Evolutionary conservation across 2,113 vertebrate species (phyloP).

Genomic region (Montifringilla adamsi): DNA sequence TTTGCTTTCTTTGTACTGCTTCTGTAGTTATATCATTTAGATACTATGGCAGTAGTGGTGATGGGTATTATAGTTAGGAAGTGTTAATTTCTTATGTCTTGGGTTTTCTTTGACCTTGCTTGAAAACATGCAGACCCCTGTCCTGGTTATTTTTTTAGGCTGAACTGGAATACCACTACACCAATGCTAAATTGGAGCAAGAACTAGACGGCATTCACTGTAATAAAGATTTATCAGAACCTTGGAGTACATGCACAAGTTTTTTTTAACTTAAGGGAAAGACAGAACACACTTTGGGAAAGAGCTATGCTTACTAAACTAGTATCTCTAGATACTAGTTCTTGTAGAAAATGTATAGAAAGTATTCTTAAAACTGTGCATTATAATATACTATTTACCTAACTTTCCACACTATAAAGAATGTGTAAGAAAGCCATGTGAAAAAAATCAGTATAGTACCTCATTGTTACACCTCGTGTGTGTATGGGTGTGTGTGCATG

Average conservation of each 20-base stretch:
- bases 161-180: not conserved
- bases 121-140: not conserved
- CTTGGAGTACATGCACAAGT: fast-evolving
- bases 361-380: not conserved
- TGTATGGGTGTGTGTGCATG: not conserved
- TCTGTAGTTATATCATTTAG: not conserved
- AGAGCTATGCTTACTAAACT: not conserved
- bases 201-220: not conserved
- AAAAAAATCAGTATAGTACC: not conserved
- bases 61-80: not conserved
- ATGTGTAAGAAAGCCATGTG: not conserved
- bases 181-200: not conserved
- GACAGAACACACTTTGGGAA: not conserved
- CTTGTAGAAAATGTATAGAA: not conserved
- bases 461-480: not conserved
- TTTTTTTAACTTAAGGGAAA: not conserved
- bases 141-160: not conserved
- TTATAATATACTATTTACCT: not conserved
- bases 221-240: not conserved
- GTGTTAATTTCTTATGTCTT: not conserved
- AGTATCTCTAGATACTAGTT: not conserved
- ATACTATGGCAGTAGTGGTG: not conserved
- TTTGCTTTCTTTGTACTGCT: not conserved
- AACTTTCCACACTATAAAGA: not conserved
- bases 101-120: not conserved